Base-by-base conservation (phyloP, 1,140 invertebrate species). In the Thaumatotibia leucotreta region DNA sequence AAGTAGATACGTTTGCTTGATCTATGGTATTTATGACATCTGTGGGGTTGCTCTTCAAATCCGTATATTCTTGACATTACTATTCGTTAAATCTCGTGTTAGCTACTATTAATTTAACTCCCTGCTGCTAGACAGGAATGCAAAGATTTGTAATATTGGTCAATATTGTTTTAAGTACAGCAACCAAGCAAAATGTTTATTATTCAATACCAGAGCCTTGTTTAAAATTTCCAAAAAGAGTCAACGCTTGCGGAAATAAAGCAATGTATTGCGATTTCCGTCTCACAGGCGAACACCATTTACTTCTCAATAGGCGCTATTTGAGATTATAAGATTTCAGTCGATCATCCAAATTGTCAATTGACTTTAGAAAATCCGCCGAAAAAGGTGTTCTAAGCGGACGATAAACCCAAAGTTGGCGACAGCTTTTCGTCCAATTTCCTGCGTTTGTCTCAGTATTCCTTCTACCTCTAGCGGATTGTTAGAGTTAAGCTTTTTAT, bases 401-500 rank as follows among this genome's bases (percentile, higher is more conserved):
- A 27, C 52, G 52, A 27, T 58, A 58, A 58, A 29, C 24, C 52
- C 27, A 20, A 61, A 33, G 64, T 33, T 22, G 11, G 32, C 22
- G 24, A 14, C 33, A 35, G 14, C 52, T 33, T 22, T 64, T 61
- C 61, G 65, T 70, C 54, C 72, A 74, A 77, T 80, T 76, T 75
- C 61, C 66, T 67, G 49, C 72, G 69, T 70, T 77, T 77, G 77
- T 74, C 67, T 75, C 69, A 64, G 61, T 77, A 79, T 78, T 76
- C 72, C 73, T 77, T 76, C 68, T 68, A 77, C 70, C 72, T 81
- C 68, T 71, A 76, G 73, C 74, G 75, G 75, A 79, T 81, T 78
- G 76, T 68, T 63, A 69, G 66, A 69, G 22, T 58, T 75, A 83
- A 79, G 76, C 75, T 77, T 77, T 72, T 83, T 83, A 83, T 74